A percentile compares a stretch with the other conserved stretches of the same genome.
Conservation (phyloP, 1,140 invertebrate genomes). For the Paralvinella palmiformis region DNA sequence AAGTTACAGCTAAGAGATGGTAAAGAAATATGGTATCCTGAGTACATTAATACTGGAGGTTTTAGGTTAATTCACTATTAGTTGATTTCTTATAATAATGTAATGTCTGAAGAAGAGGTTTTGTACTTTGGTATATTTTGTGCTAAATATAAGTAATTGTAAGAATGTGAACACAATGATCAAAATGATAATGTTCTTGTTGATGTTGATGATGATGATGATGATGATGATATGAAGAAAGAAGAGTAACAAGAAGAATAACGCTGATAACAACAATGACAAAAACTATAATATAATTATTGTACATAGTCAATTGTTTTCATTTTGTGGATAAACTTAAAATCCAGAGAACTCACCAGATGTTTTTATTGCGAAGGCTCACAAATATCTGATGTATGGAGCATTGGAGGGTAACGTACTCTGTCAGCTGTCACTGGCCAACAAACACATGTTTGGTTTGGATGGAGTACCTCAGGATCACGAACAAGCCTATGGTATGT, state of each 20-base stretch:
- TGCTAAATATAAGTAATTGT: no score
- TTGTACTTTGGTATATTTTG: no score
- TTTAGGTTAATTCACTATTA: no score
- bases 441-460: constrained; percentile 35
- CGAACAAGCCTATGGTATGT: constrained; percentile 33
- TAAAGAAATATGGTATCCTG: no score
- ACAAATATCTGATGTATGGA: constrained; percentile 18
- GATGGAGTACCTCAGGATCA: constrained; percentile 29
- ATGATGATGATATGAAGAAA: no score
- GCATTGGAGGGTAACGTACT: constrained; percentile 25
- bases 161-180: no score
- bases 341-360: not conserved
- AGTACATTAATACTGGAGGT: no score
- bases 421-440: constrained; percentile 32
- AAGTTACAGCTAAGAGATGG: no score
- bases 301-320: not conserved
- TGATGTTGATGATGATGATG: no score
- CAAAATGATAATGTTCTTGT: no score
- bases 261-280: not conserved
- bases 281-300: not conserved
- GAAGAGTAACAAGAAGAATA: not conserved
- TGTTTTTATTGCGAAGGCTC: constrained; percentile 6
- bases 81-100: no score
- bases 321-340: not conserved
- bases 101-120: no score